These are phyloP conservation scores for Emmelina monodactyla DNA, from an alignment of 2,888 invertebrate genomes.

Conservation along the genomic window DNA sequence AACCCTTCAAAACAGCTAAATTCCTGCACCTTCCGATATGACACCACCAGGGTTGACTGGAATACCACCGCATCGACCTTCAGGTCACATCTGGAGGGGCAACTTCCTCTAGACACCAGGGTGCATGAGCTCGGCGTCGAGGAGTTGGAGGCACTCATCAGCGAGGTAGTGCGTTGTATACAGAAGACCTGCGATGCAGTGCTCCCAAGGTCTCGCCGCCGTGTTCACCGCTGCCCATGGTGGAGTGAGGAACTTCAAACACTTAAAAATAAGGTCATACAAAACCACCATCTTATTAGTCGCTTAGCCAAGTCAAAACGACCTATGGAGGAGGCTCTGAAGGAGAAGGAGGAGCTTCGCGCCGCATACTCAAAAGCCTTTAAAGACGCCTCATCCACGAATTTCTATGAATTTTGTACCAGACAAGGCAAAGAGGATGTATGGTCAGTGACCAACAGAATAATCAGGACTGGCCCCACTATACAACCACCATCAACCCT, in stretches of 20 bases:
- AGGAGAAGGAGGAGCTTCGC: neutral
- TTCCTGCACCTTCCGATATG: neutral
- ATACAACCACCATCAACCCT: constrained; percentile 1
- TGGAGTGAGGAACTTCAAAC: constrained; percentile 4
- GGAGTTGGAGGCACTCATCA: no score
- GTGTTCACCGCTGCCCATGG: neutral
- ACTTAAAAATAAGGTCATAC: neutral
- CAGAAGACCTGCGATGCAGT: neutral
- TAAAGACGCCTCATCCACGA: neutral
- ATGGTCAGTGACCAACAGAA: constrained; percentile 2
- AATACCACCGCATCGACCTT: neutral
- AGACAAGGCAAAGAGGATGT: constrained; percentile 3
- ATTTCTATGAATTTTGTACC: constrained; percentile 1
- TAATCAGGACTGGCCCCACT: constrained; percentile 1
- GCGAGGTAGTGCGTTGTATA: no score
- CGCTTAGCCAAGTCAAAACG: neutral
- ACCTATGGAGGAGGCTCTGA: neutral
- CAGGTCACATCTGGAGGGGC: neutral
- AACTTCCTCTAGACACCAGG: neutral
- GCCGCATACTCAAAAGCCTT: neutral
- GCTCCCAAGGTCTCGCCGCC: neutral
- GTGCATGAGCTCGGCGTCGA: no score
- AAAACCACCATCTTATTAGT: constrained; percentile 1
- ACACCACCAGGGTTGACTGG: neutral
- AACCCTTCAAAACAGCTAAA: neutral